These are phyloP conservation scores for Ylistrum balloti DNA, from an alignment of 1,140 invertebrate genomes.

Conservation along the genomic window DNA sequence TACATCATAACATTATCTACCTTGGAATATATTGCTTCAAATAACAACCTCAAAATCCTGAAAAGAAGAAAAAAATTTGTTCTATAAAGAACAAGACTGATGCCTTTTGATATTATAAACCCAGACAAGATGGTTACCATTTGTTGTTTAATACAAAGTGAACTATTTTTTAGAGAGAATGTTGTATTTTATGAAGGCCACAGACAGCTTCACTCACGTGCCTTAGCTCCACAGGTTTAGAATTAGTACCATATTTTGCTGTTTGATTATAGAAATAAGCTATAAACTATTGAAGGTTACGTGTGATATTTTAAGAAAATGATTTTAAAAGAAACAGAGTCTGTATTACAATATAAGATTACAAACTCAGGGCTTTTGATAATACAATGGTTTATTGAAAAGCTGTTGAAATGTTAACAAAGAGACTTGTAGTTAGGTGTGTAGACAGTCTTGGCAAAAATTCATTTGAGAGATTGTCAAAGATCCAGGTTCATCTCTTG, in stretches of 20 bases:
- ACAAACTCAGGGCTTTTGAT: no score
- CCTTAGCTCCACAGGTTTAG: background rate
- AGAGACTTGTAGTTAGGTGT: no score
- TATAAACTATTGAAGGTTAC: no score
- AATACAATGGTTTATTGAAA: no score
- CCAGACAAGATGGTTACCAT: background rate
- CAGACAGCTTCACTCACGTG: constrained; percentile 7
- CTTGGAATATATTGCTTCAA: background rate
- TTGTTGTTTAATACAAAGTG: background rate
- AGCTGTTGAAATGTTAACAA: no score
- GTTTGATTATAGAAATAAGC: no score
- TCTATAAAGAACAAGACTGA: background rate
- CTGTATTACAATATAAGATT: no score
- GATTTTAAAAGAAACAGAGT: no score
- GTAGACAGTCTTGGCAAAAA: no score
- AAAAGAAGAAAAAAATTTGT: background rate
- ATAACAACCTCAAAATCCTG: background rate
- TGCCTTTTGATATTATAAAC: constrained; percentile 27
- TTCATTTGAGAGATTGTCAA: no score
- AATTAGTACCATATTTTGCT: background rate
- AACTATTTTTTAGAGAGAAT: background rate
- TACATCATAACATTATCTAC: background rate
- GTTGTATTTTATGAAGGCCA: background rate
- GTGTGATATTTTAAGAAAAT: no score
- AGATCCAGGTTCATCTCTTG: no score